Evolutionary conservation across 2,797 vertebrate species (phyloP).

Genomic region (Rhynchotus rufescens): DNA sequence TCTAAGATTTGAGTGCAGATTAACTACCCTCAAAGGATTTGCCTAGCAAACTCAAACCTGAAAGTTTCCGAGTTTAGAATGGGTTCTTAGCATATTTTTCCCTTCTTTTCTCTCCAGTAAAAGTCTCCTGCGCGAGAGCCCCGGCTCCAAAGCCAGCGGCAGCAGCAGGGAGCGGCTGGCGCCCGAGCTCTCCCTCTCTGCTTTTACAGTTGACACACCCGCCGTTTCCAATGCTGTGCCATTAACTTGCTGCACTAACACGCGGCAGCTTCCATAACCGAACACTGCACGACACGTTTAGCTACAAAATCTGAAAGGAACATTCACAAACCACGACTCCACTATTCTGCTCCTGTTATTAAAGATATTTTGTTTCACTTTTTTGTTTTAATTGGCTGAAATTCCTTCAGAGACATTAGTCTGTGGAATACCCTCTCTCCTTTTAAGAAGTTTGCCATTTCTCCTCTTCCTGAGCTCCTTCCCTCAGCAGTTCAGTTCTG

Average conservation of each 20-base stretch:
- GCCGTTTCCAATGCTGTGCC: background rate
- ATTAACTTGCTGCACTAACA: slow-evolving; percentile 1
- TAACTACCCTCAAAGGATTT: slow-evolving; percentile 29
- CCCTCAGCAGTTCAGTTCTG: slow-evolving; percentile 31
- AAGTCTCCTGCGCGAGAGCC: background rate
- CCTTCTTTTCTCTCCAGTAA: slow-evolving; percentile 22
- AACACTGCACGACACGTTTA: background rate
- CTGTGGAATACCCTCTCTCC: background rate
- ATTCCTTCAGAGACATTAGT: slow-evolving; percentile 13
- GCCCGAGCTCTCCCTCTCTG: background rate
- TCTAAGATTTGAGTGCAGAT: slow-evolving; percentile 35
- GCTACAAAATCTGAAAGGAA: background rate
- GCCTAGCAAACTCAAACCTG: slow-evolving; percentile 20
- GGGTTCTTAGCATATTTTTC: background rate
- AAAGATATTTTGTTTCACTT: slow-evolving; percentile 61
- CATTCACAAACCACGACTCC: slow-evolving; percentile 30
- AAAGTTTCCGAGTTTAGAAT: background rate
- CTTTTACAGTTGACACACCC: background rate
- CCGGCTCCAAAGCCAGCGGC: background rate
- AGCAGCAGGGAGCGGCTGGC: background rate
- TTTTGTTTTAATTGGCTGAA: slow-evolving; percentile 55
- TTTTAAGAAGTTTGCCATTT: slow-evolving; percentile 50
- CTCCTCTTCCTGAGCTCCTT: slow-evolving; percentile 45
- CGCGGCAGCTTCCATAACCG: background rate
- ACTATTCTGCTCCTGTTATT: slow-evolving; percentile 55